Base-by-base conservation (phyloP, 2,888 invertebrate species). In the Spialia ferax region DNA sequence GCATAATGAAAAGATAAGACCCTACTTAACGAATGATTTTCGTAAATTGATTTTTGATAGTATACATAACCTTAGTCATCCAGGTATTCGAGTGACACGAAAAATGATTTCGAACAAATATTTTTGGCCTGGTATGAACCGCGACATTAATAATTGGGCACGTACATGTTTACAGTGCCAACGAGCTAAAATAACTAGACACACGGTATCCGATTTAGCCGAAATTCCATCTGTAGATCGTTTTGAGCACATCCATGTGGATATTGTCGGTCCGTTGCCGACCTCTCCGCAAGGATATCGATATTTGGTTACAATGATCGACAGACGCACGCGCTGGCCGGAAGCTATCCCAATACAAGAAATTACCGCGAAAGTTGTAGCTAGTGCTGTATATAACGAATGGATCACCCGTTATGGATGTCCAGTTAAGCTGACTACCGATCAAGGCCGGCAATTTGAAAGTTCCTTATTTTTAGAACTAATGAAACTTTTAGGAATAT, bases 41-140 rank as follows among this genome's bases (percentile, higher is more conserved):
- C 18, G 62, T 10, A 35, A 23, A 23, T 13, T 38, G 15, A 23
- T 18, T n/a, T 62, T 62, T n/a, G 23, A 52, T 6, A 10, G 7
- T 10, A 22, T 52, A 22, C 62, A 62, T 15, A 52, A 23, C 8
- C 5, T 62, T 0, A 62, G 62, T 35, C 62, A 62, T 38, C 62
- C 62, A n/a, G 42, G 42, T 42, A 42, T 42, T 42, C 42, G 42
- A 42, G 42, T 42, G 15, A 57, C 50, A 11, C 50, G 50, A 50
- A 50, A 50, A 50, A 50, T 50, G 50, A 11, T 50, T 50, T 10
- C 50, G 1, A 10, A 50, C 0, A 50, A 20, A 50, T 50, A 20
- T 50, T 50, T 50, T 50, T 22, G 50, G 50, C 18, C 20, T 3
- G 7, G 50, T 10, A 50, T 50, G 22, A 50, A 50, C 18, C 50